These are phyloP conservation scores for Hypomecis atomaria DNA, from an alignment of 2,888 invertebrate genomes.

Conservation along the genomic window DNA sequence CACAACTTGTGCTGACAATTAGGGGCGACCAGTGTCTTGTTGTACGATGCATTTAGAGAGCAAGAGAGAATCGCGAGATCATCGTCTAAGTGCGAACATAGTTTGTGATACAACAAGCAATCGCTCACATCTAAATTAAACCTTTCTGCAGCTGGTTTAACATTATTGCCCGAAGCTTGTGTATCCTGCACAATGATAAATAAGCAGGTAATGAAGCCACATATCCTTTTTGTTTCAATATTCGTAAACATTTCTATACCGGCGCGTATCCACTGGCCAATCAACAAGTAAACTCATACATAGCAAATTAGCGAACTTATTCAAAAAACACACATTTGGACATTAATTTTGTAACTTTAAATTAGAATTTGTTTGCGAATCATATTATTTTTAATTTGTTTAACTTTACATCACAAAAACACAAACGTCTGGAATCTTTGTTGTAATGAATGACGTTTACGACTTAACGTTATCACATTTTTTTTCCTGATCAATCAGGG, in stretches of 20 bases:
- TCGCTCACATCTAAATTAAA: conserved; percentile 66
- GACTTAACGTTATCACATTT: no score
- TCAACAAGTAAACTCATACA: conserved; percentile 32
- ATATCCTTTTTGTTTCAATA: conserved; percentile 52
- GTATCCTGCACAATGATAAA: conserved; percentile 54
- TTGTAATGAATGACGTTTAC: no score
- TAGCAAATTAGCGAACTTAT: conserved; percentile 11
- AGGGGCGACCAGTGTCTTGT: conserved; percentile 68
- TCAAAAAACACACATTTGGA: conserved; percentile 6
- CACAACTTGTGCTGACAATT: conserved; percentile 76
- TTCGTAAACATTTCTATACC: conserved; percentile 66
- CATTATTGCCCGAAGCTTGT: conserved; percentile 57
- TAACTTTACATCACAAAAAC: conserved; percentile 2
- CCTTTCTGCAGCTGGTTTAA: conserved; percentile 59
- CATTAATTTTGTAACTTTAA: conserved; percentile 7
- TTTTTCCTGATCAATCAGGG: no score
- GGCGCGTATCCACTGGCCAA: conserved; percentile 41
- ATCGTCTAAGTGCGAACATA: conserved; percentile 73
- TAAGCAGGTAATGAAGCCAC: conserved; percentile 50
- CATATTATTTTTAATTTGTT: neutral
- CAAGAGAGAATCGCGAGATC: conserved; percentile 73
- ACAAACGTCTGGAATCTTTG: neutral
- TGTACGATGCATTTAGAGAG: conserved; percentile 68
- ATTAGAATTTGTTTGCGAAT: neutral
- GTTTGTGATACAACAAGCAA: conserved; percentile 70